These are phyloP conservation scores for Podarcis raffonei DNA, from an alignment of 2,113 vertebrate species.

Conservation along the genomic window DNA sequence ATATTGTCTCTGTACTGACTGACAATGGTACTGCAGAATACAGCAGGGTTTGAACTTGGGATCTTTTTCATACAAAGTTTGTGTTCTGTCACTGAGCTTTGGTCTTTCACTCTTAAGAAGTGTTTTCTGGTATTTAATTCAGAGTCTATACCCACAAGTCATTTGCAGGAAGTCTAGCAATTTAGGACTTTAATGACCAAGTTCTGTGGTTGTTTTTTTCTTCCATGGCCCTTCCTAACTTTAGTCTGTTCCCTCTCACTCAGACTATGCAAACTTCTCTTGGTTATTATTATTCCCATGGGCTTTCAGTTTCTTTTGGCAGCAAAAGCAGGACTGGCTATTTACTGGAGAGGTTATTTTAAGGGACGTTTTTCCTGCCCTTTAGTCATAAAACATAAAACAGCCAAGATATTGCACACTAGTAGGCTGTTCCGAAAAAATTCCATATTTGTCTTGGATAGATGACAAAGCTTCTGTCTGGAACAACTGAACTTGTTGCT, in stretches of 20 bases:
- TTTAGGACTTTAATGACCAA: not conserved
- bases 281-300: not conserved
- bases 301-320: not conserved
- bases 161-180: not conserved
- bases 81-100: not conserved
- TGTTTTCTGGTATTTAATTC: not conserved
- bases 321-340: slow-evolving; percentile 20
- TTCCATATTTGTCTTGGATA: slow-evolving; percentile 70
- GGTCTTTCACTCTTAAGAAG: too few species aligned
- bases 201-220: not conserved
- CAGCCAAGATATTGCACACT: slow-evolving; percentile 39
- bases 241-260: not conserved
- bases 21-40: not conserved
- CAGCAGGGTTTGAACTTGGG: not conserved
- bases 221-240: not conserved
- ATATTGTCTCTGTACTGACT: not conserved
- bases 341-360: slow-evolving; percentile 27
- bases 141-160: not conserved
- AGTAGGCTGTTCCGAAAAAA: slow-evolving; percentile 44
- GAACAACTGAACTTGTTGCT: slow-evolving; percentile 65
- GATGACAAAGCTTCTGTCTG: slow-evolving; percentile 63
- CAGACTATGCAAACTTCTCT: not conserved
- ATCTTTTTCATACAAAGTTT: not conserved
- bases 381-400: slow-evolving; percentile 38
- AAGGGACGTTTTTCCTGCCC: slow-evolving; percentile 19